phyloP scores from a whole-genome alignment of 2,113 vertebrate species.

The Platichthys stellatus region DNA sequence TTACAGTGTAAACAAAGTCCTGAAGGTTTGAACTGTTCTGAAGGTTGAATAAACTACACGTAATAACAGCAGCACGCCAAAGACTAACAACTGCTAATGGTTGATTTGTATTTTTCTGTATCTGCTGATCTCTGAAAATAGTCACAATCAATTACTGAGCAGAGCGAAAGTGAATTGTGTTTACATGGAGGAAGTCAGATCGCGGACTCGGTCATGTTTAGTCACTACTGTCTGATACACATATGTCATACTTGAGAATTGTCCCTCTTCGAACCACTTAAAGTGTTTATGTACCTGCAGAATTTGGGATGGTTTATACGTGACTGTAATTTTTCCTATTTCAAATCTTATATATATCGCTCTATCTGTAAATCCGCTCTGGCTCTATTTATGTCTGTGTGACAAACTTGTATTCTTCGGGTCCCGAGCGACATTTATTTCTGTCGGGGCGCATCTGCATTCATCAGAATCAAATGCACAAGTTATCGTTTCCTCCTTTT shows the following conservation, averaged over 20 bases:
- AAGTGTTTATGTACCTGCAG: conserved; percentile 44
- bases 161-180: no score
- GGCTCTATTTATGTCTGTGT: conserved; percentile 58
- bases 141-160: no score
- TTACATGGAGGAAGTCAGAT: no score
- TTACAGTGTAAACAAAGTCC: no score
- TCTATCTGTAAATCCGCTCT: conserved; percentile 47
- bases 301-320: conserved; percentile 35
- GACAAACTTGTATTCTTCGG: conserved; percentile 47
- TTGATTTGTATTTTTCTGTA: no score
- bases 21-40: no score
- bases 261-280: conserved; percentile 16
- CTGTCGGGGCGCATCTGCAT: conserved; percentile 68
- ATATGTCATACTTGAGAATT: background rate
- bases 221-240: no score
- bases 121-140: no score
- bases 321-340: conserved; percentile 55
- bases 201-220: no score
- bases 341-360: conserved; percentile 47
- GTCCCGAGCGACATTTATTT: conserved; percentile 66
- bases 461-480: conserved; percentile 63
- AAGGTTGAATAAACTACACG: no score
- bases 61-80: no score
- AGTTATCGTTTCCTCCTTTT: conserved; percentile 16
- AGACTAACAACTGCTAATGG: no score